Evolutionary conservation across 2,113 vertebrate genomes (phyloP), one percentile per base, ranked within the genome.

Genomic region (Plecotus auritus): DNA sequence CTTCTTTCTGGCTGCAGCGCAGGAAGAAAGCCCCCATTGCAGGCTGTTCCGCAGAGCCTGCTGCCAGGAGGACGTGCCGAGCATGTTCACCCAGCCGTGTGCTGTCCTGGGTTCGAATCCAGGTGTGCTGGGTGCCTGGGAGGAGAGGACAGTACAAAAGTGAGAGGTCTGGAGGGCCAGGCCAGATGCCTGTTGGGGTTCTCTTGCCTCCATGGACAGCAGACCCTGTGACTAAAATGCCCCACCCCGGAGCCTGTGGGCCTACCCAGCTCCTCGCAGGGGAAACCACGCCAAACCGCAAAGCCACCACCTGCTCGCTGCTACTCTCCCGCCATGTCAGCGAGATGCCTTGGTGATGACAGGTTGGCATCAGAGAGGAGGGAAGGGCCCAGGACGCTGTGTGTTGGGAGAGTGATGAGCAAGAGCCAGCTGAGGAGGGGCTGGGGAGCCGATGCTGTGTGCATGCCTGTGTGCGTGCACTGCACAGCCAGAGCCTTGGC

Each of bases 81-180:
- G 35, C 1, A 0, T 14, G 0, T 28, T 6, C 9, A 3, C 30
- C 37, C 83, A 3, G 37, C 4, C 1, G 4, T 4, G 77, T 17
- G 0, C 47, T 11, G 37, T 4, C n/a, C 49, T 16, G 4, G 3
- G 4, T 23, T 49, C 20, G 49, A 45, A 20, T 18, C 23, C 17
- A 37, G 72, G 14, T 2, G 14, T 2, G 7, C 40, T 18, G 5
- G 5, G 13, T 64, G 64, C 28, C 40, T 23, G 20, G 54, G 47
- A 64, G 30, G 45, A 45, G 59, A 28, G 32, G 18, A 28, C 37
- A 9, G 4, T 54, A 0, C 1, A 30, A n/a, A 16, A 78, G 28
- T 9, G 17, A 35, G 13, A 9, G 22, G 32, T 30, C 64, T 2
- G 28, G 70, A 56, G 70, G 17, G 8, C 42, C 87, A n/a, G 37